These are phyloP conservation scores for Remorina albescens DNA, from an alignment of 2,797 vertebrate species.

Conservation along the genomic window DNA sequence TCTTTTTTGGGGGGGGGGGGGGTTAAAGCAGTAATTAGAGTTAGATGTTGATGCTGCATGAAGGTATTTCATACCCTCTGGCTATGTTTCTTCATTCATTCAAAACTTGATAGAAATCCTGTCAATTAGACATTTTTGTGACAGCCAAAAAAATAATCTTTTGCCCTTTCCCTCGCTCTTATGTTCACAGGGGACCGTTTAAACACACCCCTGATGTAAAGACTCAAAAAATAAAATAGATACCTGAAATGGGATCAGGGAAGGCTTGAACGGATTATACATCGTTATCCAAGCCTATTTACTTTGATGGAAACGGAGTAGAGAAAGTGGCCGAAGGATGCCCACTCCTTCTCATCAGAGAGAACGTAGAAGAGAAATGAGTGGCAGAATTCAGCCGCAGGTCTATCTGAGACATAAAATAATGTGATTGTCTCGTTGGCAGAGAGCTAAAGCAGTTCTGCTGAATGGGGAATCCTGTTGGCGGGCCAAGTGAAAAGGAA, in stretches of 20 bases:
- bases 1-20: too few relatives aligned
- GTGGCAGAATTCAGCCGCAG: conserved; percentile 45
- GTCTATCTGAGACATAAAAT: conserved; percentile 63
- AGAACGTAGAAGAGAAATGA: conserved; percentile 34
- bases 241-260: conserved; percentile 60
- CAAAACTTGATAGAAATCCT: conserved; percentile 36
- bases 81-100: conserved; percentile 40
- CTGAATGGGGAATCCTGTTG: conserved; percentile 69
- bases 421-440: conserved; percentile 60
- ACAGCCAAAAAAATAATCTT: conserved; percentile 36
- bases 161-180: conserved; percentile 32
- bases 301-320: conserved; percentile 56
- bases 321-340: conserved; percentile 32
- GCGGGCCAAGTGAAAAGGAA: conserved; percentile 52
- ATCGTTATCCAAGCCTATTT: conserved; percentile 49
- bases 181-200: conserved; percentile 28
- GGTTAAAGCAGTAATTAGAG: background rate
- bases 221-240: too few relatives aligned
- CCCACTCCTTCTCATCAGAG: conserved; percentile 21
- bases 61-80: conserved; percentile 42
- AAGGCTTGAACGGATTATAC: conserved; percentile 52
- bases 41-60: background rate
- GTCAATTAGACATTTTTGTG: conserved; percentile 53
- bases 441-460: conserved; percentile 52
- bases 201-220: conserved; percentile 40